phyloP scores from a whole-genome alignment of 2,888 invertebrate genomes.

The Troglohyphantes excavatus region DNA sequence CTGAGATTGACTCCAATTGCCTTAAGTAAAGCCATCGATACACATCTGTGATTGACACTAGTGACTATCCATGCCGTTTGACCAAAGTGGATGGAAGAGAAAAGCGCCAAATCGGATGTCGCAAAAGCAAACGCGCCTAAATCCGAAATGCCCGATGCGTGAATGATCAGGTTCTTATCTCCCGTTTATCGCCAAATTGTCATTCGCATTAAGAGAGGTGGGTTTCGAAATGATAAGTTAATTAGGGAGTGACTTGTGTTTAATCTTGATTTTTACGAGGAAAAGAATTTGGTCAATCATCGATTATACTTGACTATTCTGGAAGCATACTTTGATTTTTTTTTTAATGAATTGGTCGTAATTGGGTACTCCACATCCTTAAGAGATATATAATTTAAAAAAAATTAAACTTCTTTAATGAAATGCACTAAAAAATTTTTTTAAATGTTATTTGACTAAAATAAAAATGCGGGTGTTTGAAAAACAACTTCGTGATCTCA shows the following conservation, averaged over 20 bases:
- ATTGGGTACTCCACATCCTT: no score
- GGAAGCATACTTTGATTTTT: no score
- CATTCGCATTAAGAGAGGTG: conserved; percentile 3
- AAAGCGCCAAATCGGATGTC: conserved; percentile 33
- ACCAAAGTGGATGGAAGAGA: conserved; percentile 14
- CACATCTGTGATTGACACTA: conserved; percentile 4
- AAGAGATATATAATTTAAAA: no score
- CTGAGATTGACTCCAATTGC: neutral
- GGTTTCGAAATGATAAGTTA: conserved; percentile 31
- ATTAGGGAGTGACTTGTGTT: conserved; percentile 14
- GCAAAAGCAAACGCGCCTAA: conserved; percentile 27
- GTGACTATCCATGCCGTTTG: neutral
- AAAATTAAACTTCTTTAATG: no score
- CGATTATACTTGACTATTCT: neutral
- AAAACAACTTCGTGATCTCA: no score
- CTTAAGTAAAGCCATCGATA: neutral
- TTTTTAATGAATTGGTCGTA: no score
- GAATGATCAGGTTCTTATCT: conserved; percentile 46
- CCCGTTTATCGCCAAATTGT: conserved; percentile 13
- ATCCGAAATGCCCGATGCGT: conserved; percentile 18
- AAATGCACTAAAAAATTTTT: no score
- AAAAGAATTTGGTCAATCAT: neutral
- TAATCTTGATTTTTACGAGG: neutral
- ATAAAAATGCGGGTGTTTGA: no score
- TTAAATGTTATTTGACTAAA: no score